Base-by-base conservation (phyloP, 2,888 invertebrate genomes). In the Dicranocentrus wangi region DNA sequence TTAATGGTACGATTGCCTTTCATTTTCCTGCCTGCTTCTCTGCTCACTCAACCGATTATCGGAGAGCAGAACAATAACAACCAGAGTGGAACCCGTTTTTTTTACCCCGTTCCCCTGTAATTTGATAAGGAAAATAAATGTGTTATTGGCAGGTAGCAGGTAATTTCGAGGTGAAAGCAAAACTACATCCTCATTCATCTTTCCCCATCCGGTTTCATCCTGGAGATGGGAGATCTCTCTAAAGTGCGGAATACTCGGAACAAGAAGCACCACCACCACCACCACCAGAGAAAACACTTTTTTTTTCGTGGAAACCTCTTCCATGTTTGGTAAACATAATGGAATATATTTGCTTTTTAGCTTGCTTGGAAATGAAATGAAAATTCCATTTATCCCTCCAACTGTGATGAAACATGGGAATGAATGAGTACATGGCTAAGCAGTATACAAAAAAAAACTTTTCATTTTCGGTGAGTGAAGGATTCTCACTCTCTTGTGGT, bases 321-420 rank as follows among this genome's bases (percentile, higher is more conserved):
- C n/a, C 19, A 51, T 51, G n/a, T 51, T 32, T 10, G 3, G 32
- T 32, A 32, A 32, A 32, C 32, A 32, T 32, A 32, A 32, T 42
- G 63, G 42, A 42, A 39, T 63, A 55, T 55, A 32, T 42, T 42
- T 42, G 42, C 42, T 15, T 66, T 47, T 47, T 7, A 19, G 66
- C 66, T 21, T 25, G 55, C 13, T 28, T 10, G 8, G 8, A 27
- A 51, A 47, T 66, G 27, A 66, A 66, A 61, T 61, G 61, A 61
- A n/a, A 61, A 66, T 66, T 66, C 66, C 66, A 66, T 27, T 66
- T 66, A 47, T 43, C 66, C 21, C 27, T 27, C 47, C 51, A 23
- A 39, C 17, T 47, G 17, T 15, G n/a, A 7, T 25, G 25, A 32
- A 15, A 13, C 39, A 15, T 63, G 63, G 39, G 42, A 42, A 13